Evolutionary conservation across 2,797 vertebrate genomes (phyloP).

Genomic region (Valencia hispanica): DNA sequence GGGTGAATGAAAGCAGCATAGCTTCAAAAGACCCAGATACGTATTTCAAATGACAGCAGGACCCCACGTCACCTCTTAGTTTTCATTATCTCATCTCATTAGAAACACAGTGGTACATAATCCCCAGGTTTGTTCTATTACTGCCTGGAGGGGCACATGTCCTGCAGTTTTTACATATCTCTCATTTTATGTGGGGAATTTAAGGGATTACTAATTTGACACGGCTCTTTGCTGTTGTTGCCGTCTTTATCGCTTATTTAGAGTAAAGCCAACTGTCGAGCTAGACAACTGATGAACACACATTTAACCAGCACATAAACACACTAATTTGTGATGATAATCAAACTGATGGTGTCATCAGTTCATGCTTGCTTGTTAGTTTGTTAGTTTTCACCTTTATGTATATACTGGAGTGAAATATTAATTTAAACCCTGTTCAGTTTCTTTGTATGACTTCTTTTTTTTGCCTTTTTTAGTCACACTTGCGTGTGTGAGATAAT

Average conservation of each 20-base stretch:
- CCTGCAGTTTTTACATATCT: constrained; percentile 64
- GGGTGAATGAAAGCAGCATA: constrained; percentile 27
- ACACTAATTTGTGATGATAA: constrained; percentile 33
- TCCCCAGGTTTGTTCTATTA: constrained; percentile 51
- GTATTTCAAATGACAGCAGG: constrained; percentile 69
- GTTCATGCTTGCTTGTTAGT: constrained; percentile 54
- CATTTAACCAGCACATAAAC: neutral
- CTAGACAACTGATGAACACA: constrained; percentile 43
- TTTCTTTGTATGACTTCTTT: neutral
- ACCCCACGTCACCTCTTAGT: constrained; percentile 39
- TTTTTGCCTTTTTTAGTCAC: constrained; percentile 5
- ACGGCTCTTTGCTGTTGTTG: constrained; percentile 64
- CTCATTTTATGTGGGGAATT: constrained; percentile 57
- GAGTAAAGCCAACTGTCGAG: constrained; percentile 49
- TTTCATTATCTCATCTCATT: constrained; percentile 73
- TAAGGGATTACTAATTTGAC: constrained; percentile 76
- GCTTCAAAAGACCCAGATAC: constrained; percentile 65
- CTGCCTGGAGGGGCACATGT: constrained; percentile 57
- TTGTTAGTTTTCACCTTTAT: constrained; percentile 29
- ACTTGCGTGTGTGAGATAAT: neutral
- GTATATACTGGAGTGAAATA: constrained; percentile 24
- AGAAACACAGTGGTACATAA: constrained; percentile 68
- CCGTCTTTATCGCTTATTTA: constrained; percentile 53
- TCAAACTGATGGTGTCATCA: constrained; percentile 45
- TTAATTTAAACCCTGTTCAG: neutral